These are phyloP conservation scores for Idaea straminata DNA, from an alignment of 2,888 invertebrate genomes.

Conservation along the genomic window DNA sequence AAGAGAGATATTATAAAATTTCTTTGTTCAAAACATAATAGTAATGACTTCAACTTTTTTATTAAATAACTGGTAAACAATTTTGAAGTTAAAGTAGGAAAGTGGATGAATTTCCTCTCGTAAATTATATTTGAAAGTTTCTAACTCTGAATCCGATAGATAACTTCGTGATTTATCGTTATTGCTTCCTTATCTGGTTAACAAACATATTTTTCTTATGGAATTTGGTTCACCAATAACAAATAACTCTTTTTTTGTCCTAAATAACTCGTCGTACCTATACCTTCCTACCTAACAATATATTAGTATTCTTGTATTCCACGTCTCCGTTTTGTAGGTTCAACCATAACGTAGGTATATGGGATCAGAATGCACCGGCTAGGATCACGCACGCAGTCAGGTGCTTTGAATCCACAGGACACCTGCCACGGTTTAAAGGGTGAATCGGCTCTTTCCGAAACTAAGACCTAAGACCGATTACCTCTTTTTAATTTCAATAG, in stretches of 20 bases:
- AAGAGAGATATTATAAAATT: too few species aligned
- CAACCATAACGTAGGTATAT: too few species aligned
- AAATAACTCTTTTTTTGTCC: neutral
- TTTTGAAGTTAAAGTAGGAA: neutral
- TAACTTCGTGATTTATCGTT: constrained; percentile 1
- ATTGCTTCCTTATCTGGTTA: neutral
- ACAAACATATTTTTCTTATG: neutral
- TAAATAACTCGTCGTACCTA: too few species aligned
- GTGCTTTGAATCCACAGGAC: too few species aligned
- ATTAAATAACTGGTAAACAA: neutral
- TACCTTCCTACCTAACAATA: neutral
- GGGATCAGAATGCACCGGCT: too few species aligned
- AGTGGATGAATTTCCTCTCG: constrained; percentile 1
- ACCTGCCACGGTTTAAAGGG: too few species aligned
- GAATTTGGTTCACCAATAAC: neutral
- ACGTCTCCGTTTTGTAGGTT: too few species aligned
- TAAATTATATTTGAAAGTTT: constrained; percentile 1
- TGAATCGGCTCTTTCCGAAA: too few species aligned
- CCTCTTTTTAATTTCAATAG: too few species aligned
- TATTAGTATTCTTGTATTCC: neutral
- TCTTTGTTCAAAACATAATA: neutral
- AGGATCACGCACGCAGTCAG: too few species aligned
- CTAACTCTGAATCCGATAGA: neutral
- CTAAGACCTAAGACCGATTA: too few species aligned
- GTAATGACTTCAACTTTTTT: neutral